These are phyloP conservation scores for Dunckerocampus dactyliophorus DNA, from an alignment of 2,113 vertebrate genomes.

Conservation along the genomic window DNA sequence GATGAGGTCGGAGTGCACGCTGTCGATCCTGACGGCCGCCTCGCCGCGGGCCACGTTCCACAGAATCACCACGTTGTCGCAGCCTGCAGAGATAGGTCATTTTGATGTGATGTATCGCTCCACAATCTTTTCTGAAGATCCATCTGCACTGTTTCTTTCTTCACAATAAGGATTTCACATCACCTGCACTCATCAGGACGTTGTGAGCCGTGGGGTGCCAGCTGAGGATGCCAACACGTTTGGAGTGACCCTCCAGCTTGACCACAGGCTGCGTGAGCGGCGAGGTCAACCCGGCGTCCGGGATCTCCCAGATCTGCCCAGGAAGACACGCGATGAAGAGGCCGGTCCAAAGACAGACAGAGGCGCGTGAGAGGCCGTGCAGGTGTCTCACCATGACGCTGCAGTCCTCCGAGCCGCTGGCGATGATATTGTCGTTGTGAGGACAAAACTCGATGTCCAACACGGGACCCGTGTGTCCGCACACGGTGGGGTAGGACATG, in stretches of 20 bases:
- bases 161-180: neutral
- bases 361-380: too few species aligned
- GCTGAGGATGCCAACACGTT: slow-evolving; percentile 82
- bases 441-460: slow-evolving; percentile 89
- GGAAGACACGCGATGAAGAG: neutral
- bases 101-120: neutral
- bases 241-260: slow-evolving; percentile 87
- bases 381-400: slow-evolving; percentile 77
- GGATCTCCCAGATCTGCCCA: slow-evolving; percentile 86
- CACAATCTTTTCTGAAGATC: neutral
- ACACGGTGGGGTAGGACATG: slow-evolving; percentile 81
- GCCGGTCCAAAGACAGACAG: neutral
- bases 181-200: slow-evolving; percentile 86
- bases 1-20: slow-evolving; percentile 81
- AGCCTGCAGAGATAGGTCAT: slow-evolving; percentile 61
- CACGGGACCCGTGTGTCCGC: slow-evolving; percentile 85
- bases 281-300: slow-evolving; percentile 73
- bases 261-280: slow-evolving; percentile 79
- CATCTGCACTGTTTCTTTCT: neutral
- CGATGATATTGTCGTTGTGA: slow-evolving; percentile 88
- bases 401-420: slow-evolving; percentile 88
- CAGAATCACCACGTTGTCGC: slow-evolving; percentile 83
- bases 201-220: slow-evolving; percentile 91
- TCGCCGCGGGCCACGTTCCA: slow-evolving; percentile 82
- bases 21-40: slow-evolving; percentile 73